Conservation (phyloP, 2,888 invertebrate species). For the Sacculina carcini region DNA sequence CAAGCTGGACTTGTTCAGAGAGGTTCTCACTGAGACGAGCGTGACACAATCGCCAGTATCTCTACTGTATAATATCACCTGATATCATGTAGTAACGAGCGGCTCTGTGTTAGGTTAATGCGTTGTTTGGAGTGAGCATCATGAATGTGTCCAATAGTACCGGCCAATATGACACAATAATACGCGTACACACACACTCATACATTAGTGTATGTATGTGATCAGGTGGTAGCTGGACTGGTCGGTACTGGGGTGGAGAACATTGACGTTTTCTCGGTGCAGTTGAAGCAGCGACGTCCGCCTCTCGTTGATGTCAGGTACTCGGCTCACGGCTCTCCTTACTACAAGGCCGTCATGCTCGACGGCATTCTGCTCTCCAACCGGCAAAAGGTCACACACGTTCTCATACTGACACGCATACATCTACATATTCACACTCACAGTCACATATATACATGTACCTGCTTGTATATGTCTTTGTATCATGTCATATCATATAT, state of each 20-base stretch:
- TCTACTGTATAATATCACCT: too few relatives aligned
- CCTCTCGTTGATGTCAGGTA: constrained; percentile 76
- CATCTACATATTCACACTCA: too few relatives aligned
- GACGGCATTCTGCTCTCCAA: constrained; percentile 84
- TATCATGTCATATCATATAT: neutral
- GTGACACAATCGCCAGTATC: too few relatives aligned
- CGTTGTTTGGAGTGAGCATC: too few relatives aligned
- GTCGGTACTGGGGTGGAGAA: constrained; percentile 61
- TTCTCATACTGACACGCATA: too few relatives aligned
- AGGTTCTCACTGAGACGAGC: too few relatives aligned
- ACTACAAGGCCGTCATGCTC: constrained; percentile 73
- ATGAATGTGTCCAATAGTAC: too few relatives aligned
- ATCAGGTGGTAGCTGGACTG: constrained; percentile 27
- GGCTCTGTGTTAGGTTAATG: too few relatives aligned
- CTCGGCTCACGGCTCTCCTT: constrained; percentile 83
- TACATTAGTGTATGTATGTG: too few relatives aligned
- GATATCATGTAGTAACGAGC: constrained; percentile 2
- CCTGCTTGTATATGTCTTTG: neutral
- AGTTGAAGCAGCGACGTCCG: constrained; percentile 47
- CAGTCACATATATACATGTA: too few relatives aligned
- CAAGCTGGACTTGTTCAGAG: constrained; percentile 64
- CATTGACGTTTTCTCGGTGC: constrained; percentile 90
- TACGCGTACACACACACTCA: too few relatives aligned
- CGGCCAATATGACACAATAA: too few relatives aligned
- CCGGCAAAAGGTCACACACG: constrained; percentile 54